Percentiles rank a stretch among this genome's conserved stretches.
Conservation (phyloP, 2,797 vertebrate genomes). For the Hydrophis major region DNA sequence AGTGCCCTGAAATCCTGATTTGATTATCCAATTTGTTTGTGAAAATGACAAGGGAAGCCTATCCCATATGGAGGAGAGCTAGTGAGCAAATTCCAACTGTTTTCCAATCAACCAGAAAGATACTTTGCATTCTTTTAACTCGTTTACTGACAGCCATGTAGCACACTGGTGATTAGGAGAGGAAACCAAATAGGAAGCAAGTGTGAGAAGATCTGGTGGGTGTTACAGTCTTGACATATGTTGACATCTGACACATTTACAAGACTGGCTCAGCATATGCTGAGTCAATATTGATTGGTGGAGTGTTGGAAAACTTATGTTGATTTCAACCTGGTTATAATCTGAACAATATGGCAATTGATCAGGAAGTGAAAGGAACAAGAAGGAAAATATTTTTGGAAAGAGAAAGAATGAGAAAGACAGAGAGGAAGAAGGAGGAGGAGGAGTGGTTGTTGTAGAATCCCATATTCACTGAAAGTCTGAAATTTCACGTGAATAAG, state of each 20-base stretch:
- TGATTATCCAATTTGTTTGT: not conserved
- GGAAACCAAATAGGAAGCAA: not conserved
- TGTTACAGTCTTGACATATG: slow-evolving; percentile 28
- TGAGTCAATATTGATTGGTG: slow-evolving; percentile 15
- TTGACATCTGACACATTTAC: slow-evolving; percentile 15
- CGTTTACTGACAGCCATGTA: not conserved
- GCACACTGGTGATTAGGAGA: not conserved
- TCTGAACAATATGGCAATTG: not conserved
- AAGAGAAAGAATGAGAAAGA: not conserved
- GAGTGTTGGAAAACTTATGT: not conserved
- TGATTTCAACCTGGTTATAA: not conserved
- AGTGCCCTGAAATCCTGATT: not conserved
- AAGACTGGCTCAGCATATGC: slow-evolving; percentile 27
- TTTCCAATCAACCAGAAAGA: not conserved
- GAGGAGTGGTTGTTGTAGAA: not conserved
- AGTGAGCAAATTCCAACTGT: slow-evolving; percentile 5
- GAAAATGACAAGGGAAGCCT: not conserved
- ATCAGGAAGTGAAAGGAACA: not conserved
- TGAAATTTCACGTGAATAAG: not conserved
- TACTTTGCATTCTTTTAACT: not conserved
- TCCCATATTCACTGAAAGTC: not conserved
- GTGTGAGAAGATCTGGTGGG: not conserved
- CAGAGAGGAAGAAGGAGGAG: not conserved
- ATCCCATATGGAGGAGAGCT: not conserved
- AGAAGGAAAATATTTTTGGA: not conserved